Percentiles rank a stretch among this genome's conserved stretches.
phyloP scores from a whole-genome alignment of 2,888 invertebrate genomes.

The Portevinia maculata region DNA sequence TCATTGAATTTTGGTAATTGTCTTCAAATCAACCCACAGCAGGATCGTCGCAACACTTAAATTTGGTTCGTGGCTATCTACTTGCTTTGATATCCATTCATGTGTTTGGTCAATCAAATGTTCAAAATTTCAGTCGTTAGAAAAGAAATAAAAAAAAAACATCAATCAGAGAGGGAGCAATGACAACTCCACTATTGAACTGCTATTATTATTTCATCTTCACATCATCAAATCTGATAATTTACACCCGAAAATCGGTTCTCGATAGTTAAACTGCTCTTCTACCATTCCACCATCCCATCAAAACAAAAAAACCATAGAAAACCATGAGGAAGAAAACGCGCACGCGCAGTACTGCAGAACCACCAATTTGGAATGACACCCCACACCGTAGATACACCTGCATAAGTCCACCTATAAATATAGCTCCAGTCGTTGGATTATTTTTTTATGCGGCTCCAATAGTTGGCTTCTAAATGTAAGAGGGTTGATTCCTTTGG shows the following conservation, averaged over 20 bases:
- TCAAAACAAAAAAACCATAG: constrained; percentile 1
- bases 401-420: constrained; percentile 53
- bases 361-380: constrained; percentile 68
- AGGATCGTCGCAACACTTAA: too few species aligned
- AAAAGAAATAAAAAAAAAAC: not conserved
- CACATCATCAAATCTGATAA: constrained; percentile 70
- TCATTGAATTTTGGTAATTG: too few species aligned
- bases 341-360: constrained; percentile 39
- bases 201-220: constrained; percentile 59
- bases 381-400: constrained; percentile 71
- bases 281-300: constrained; percentile 43
- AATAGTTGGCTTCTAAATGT: constrained; percentile 63
- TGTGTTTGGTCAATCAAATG: constrained; percentile 11
- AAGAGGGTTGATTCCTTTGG: constrained; percentile 39
- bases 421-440: constrained; percentile 8
- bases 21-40: too few species aligned
- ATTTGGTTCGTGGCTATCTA: too few species aligned
- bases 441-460: constrained; percentile 13
- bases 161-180: constrained; percentile 2
- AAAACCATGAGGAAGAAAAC: constrained; percentile 16
- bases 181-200: constrained; percentile 10
- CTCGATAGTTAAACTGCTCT: constrained; percentile 57
- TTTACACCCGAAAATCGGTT: constrained; percentile 69
- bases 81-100: not conserved
- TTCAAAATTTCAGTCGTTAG: constrained; percentile 1